Evolutionary conservation across 2,113 vertebrate species (phyloP).

Genomic region (Sprattus sprattus): DNA sequence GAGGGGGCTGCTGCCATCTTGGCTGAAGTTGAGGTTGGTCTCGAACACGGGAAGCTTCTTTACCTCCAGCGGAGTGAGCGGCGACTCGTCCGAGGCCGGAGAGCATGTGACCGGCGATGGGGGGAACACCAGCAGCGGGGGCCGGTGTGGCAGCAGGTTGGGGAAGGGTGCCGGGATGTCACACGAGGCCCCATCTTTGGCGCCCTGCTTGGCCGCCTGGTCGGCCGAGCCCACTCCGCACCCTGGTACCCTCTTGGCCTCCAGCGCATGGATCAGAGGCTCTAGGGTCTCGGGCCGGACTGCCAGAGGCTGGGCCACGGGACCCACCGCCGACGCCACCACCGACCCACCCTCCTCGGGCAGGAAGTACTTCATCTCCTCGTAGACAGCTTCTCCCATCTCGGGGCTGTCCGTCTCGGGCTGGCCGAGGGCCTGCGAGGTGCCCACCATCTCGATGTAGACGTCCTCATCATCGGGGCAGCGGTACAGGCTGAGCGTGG

Average conservation of each 20-base stretch:
- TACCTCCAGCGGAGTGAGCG: conserved; percentile 91
- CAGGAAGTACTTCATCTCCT: conserved; percentile 92
- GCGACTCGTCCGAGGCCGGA: conserved; percentile 95
- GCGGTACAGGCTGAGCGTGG: conserved; percentile 66
- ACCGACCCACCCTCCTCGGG: conserved; percentile 70
- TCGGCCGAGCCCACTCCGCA: conserved; percentile 24
- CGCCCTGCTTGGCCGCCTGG: conserved; percentile 53
- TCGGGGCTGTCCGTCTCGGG: conserved; percentile 75
- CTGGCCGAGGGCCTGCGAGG: conserved; percentile 56
- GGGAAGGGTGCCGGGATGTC: conserved; percentile 95
- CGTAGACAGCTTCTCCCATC: conserved; percentile 85
- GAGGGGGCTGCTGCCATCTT: conserved; percentile 78
- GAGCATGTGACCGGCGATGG: conserved; percentile 90
- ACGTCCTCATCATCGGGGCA: conserved; percentile 82
- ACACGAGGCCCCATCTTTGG: conserved; percentile 59
- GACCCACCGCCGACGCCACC: neutral
- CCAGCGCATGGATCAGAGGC: conserved; percentile 41
- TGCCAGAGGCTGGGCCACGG: neutral
- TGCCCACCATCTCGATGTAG: conserved; percentile 94
- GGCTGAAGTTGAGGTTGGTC: conserved; percentile 86
- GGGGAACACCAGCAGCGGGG: conserved; percentile 91
- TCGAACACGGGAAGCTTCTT: conserved; percentile 93
- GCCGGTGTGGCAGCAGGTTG: conserved; percentile 89
- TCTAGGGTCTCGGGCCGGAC: too few relatives aligned
- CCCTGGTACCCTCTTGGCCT: conserved; percentile 56